Evolutionary conservation across 1,140 invertebrate genomes (phyloP), one percentile per base, ranked within the genome.

Genomic region (Procambarus clarkii): DNA sequence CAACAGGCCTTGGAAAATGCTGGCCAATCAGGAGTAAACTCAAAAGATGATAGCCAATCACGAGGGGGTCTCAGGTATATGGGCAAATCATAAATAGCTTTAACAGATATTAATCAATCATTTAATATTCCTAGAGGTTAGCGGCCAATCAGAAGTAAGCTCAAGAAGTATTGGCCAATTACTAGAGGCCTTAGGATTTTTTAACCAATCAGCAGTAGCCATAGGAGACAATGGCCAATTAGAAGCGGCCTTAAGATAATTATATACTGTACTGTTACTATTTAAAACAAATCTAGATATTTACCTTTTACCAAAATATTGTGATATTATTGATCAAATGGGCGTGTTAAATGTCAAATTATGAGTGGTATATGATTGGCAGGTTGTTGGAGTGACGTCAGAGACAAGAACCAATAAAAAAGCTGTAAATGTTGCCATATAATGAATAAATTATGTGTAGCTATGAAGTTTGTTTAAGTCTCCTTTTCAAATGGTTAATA

Each of bases 371-470:
- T 54, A 54, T 9, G 50, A 54, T 54, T 54, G 50, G 50, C 50
- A 54, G 50, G 13, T 13, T 54, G 50, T 34, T 34, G 34, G 34
- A 34, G 50, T 54, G 50, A 54, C 50, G 50, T 21, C 60, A 64
- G 0, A 64, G 15, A 64, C 13, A 34, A 1, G 15, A 64, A 18
- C 60, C 60, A 64, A 18, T 64, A 21, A 64, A 18, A 64, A 34
- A 34, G 21, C 8, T 74, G n/a, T 74, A 74, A 9, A 74, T 74
- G 69, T 74, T 74, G 69, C 69, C 69, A 74, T 74, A 34, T 34
- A 74, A 74, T 74, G 11, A 74, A 74, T 74, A 74, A 74, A 74
- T 74, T 74, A 74, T 74, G n/a, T 74, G 69, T 74, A 74, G n/a
- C 24, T 74, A 74, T 74, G 50, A 54, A 54, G 8, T 54, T 8